These are phyloP conservation scores for Stegophylla sp. DNA, from an alignment of 2,888 invertebrate species.

Conservation along the genomic window DNA sequence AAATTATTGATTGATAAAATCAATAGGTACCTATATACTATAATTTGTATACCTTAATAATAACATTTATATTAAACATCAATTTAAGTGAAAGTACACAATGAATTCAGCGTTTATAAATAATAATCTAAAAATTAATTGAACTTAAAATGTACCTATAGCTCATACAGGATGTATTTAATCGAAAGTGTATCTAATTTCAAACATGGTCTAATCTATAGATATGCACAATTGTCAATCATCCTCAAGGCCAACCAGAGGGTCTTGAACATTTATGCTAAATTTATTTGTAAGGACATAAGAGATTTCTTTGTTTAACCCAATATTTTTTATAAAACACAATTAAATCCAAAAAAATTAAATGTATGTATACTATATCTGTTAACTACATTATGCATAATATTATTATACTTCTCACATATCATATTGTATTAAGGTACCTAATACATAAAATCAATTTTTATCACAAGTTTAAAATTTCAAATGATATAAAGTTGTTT, in stretches of 20 bases:
- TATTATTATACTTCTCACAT: too few species aligned
- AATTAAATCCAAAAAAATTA: too few species aligned
- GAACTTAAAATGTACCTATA: neutral
- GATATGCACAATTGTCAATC: conserved; percentile 33
- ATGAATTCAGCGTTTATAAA: conserved; percentile 5
- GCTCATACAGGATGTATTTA: conserved; percentile 49
- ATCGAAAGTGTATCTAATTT: conserved; percentile 54
- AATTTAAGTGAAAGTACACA: conserved; percentile 5
- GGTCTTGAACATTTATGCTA: conserved; percentile 19
- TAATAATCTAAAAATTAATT: conserved; percentile 9
- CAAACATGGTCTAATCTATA: conserved; percentile 13
- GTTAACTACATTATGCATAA: too few species aligned
- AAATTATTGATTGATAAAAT: too few species aligned
- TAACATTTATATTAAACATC: neutral
- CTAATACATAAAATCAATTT: too few species aligned
- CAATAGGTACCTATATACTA: neutral
- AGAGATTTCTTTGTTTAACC: conserved; percentile 35
- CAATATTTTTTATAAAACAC: neutral
- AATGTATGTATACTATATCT: too few species aligned
- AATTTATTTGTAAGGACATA: conserved; percentile 35
- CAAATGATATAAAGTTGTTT: too few species aligned
- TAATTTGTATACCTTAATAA: neutral
- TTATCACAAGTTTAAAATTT: too few species aligned
- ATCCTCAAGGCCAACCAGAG: conserved; percentile 40
- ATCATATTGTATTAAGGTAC: too few species aligned